phyloP scores from a whole-genome alignment of 2,113 vertebrate species.

The Uria lomvia region DNA sequence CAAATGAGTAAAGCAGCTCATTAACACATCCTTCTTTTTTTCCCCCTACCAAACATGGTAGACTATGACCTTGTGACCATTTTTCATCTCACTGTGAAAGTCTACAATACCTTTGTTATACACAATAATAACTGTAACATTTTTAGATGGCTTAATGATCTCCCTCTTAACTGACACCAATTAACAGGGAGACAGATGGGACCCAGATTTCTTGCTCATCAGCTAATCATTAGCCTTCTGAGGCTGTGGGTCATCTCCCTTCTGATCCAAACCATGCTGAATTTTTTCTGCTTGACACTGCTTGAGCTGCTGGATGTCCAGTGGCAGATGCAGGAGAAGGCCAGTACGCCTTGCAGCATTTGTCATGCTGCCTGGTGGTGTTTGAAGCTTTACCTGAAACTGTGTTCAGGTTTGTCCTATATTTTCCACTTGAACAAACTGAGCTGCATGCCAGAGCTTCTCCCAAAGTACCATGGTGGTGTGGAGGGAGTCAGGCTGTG shows the following conservation, averaged over 20 bases:
- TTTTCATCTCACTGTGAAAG: background rate
- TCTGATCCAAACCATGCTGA: background rate
- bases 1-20: background rate
- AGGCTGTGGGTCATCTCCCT: background rate
- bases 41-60: background rate
- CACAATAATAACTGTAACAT: background rate
- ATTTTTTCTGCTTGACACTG: background rate
- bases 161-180: background rate
- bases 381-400: background rate
- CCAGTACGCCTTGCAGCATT: background rate
- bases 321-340: background rate
- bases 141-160: background rate
- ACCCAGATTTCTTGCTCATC: background rate
- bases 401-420: background rate
- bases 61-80: background rate
- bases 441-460: background rate
- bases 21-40: background rate
- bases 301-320: background rate
- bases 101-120: background rate
- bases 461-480: background rate
- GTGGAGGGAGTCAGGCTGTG: rapidly evolving
- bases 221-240: background rate
- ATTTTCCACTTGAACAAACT: background rate
- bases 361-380: background rate
- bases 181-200: background rate